phyloP scores from a whole-genome alignment of 2,113 vertebrate genomes.

The Poecilia latipinna region DNA sequence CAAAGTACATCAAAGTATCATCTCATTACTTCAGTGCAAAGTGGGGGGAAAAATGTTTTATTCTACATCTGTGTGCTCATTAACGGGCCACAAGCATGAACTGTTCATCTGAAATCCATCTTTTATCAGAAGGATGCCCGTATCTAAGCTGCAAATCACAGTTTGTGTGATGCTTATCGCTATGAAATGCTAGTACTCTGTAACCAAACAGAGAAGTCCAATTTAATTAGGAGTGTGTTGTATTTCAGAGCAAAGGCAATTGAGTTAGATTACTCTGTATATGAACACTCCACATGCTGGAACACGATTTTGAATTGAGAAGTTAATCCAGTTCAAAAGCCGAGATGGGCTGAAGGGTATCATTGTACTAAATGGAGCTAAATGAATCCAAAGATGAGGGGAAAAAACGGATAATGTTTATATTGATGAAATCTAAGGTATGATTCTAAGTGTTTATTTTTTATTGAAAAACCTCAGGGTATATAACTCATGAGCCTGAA shows the following conservation, averaged over 20 bases:
- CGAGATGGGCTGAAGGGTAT: background rate
- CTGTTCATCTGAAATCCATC: background rate
- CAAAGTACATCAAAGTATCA: conserved; percentile 35
- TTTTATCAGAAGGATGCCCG: background rate
- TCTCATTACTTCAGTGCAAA: conserved; percentile 45
- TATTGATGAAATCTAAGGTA: no score
- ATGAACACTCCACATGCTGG: background rate
- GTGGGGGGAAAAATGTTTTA: conserved; percentile 25
- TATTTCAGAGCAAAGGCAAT: background rate
- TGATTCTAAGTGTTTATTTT: no score
- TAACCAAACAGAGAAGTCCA: background rate
- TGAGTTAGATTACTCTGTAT: background rate
- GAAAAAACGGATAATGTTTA: background rate
- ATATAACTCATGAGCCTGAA: no score
- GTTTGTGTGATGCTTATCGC: background rate
- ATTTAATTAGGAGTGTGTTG: background rate
- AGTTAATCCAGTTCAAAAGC: background rate
- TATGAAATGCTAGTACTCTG: background rate
- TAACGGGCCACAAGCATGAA: conserved; percentile 13
- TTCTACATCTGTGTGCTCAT: conserved; percentile 32
- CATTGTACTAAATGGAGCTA: background rate
- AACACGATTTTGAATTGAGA: background rate
- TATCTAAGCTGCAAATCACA: background rate
- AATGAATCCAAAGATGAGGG: background rate
- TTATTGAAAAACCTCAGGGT: no score